A percentile compares a stretch with the other conserved stretches of the same genome.
Conservation (phyloP, 2,888 invertebrate genomes). For the Drosophila helvetica region DNA sequence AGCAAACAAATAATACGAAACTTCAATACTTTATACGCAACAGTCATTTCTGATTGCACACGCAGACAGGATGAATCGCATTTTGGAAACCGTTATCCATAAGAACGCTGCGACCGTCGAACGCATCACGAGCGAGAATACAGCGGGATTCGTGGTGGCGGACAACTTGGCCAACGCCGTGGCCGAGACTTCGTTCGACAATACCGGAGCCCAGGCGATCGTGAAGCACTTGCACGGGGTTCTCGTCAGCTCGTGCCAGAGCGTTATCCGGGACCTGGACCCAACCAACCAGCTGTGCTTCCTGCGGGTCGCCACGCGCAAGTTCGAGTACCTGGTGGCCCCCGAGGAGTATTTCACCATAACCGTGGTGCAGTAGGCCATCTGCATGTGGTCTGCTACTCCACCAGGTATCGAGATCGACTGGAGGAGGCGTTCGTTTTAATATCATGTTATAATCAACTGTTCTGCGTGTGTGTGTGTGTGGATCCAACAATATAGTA, state of each 20-base stretch:
- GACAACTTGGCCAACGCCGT: slow-evolving; percentile 71
- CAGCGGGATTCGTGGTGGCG: slow-evolving; percentile 73
- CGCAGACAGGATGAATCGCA: slow-evolving; percentile 53
- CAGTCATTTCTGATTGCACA: background rate
- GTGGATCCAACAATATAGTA: slow-evolving; percentile 22
- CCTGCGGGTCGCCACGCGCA: slow-evolving; percentile 80
- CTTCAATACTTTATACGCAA: background rate
- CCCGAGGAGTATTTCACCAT: slow-evolving; percentile 81
- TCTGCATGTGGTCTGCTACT: background rate
- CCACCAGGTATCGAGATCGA: background rate
- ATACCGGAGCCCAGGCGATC: slow-evolving; percentile 78
- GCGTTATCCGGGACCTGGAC: slow-evolving; percentile 81
- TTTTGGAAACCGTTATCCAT: slow-evolving; percentile 72
- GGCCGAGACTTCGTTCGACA: slow-evolving; percentile 78
- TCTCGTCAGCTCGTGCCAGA: slow-evolving; percentile 72
- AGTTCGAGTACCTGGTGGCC: slow-evolving; percentile 80
- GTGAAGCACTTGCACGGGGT: slow-evolving; percentile 72
- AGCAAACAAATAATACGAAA: background rate
- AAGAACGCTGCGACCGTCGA: slow-evolving; percentile 72
- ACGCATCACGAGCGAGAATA: slow-evolving; percentile 75
- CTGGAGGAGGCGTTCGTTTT: slow-evolving; percentile 71
- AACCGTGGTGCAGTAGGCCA: slow-evolving; percentile 75
- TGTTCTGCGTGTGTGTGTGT: slow-evolving; percentile 13
- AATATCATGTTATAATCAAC: background rate
- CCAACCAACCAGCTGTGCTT: slow-evolving; percentile 78